Evolutionary conservation across 2,888 invertebrate genomes (phyloP).

Genomic region (Cephus rjabovi): DNA sequence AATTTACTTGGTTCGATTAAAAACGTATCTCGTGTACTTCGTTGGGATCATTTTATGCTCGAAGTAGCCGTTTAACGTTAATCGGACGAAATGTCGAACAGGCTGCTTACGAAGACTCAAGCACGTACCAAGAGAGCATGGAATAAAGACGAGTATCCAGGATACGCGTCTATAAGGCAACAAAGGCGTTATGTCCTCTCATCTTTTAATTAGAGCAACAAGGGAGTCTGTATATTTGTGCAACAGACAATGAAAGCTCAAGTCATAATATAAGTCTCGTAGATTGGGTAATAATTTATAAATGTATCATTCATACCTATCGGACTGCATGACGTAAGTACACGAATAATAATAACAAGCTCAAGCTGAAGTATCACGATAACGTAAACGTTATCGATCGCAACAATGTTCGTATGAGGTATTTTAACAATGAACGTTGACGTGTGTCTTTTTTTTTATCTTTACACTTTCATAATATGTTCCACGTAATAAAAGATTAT

Average conservation of each 20-base stretch:
- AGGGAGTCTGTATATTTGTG: not conserved
- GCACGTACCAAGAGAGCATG: too few species aligned
- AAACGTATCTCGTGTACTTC: too few species aligned
- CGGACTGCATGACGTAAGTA: not conserved
- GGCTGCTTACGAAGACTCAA: too few species aligned
- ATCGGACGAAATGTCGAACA: too few species aligned
- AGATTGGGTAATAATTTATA: not conserved
- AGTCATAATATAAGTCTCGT: not conserved
- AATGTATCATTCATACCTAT: not conserved
- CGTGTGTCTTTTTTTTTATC: not conserved
- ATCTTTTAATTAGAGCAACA: not conserved
- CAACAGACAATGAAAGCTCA: not conserved
- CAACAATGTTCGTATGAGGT: not conserved
- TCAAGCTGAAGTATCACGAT: not conserved
- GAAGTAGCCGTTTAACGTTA: too few species aligned
- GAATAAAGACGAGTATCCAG: too few species aligned
- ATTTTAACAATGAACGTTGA: not conserved
- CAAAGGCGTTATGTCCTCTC: not conserved
- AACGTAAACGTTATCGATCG: not conserved
- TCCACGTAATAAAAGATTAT: not conserved
- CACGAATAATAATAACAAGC: not conserved
- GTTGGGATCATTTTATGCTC: too few species aligned
- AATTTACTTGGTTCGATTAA: not conserved
- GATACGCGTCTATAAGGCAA: too few species aligned
- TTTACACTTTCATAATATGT: not conserved